phyloP scores from a whole-genome alignment of 2,113 vertebrate species.

The Pyxicephalus adspersus region DNA sequence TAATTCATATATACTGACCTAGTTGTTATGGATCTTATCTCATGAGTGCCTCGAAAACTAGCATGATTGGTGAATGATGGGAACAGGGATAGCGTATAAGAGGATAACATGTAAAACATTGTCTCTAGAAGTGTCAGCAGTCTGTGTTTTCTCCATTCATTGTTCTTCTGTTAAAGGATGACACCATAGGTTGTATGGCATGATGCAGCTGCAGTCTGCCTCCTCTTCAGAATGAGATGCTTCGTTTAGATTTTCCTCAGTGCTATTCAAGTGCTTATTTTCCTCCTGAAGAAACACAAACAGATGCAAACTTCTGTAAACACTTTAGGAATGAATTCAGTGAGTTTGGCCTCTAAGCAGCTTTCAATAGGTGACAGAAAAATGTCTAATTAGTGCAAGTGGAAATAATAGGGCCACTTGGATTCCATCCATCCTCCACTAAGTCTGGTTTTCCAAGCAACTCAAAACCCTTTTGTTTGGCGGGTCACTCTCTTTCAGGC shows the following conservation, averaged over 20 bases:
- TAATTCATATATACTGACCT: too few relatives aligned
- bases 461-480: constrained; percentile 83
- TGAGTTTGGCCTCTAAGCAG: constrained; percentile 84
- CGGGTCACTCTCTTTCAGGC: constrained; percentile 81
- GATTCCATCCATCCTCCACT: constrained; percentile 82
- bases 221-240: constrained; percentile 76
- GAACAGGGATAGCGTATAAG: background rate
- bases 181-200: constrained; percentile 69
- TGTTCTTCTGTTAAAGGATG: constrained; percentile 70
- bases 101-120: constrained; percentile 49
- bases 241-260: constrained; percentile 79
- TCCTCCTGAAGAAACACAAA: constrained; percentile 88
- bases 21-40: too few relatives aligned
- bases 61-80: background rate
- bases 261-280: constrained; percentile 88
- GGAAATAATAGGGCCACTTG: constrained; percentile 88
- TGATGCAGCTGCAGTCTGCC: constrained; percentile 76
- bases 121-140: constrained; percentile 36
- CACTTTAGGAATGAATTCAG: constrained; percentile 87
- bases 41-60: background rate
- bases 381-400: constrained; percentile 90
- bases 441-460: constrained; percentile 79
- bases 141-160: constrained; percentile 66
- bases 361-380: constrained; percentile 85
- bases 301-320: constrained; percentile 90